A percentile compares a stretch with the other conserved stretches of the same genome.
These are phyloP conservation scores for Arizona elegans DNA, from an alignment of 2,113 vertebrate species.

Conservation along the genomic window DNA sequence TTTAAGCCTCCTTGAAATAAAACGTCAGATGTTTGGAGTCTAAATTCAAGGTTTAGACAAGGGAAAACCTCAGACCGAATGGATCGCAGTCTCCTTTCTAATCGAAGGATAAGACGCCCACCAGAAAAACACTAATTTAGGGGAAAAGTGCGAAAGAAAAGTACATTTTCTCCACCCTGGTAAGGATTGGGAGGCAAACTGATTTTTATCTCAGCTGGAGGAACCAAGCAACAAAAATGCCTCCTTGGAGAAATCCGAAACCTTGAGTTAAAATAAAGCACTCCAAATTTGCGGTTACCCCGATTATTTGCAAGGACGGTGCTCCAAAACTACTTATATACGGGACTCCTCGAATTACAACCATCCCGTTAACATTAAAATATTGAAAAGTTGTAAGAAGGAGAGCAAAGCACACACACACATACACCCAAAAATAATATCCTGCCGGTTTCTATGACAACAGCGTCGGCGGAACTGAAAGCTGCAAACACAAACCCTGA, in stretches of 20 bases:
- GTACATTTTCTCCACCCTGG: background rate
- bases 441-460: conserved; percentile 9
- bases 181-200: background rate
- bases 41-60: background rate
- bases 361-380: too few relatives aligned
- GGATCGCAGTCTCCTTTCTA: background rate
- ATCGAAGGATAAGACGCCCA: background rate
- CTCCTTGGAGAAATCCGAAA: background rate
- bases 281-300: background rate
- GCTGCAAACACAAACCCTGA: background rate
- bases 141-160: background rate
- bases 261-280: background rate
- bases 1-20: background rate
- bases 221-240: background rate
- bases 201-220: conserved; percentile 4
- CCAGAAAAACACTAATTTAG: background rate
- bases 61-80: background rate
- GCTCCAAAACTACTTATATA: background rate
- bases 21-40: too few relatives aligned
- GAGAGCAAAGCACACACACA: background rate
- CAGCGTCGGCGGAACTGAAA: background rate
- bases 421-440: background rate
- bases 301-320: background rate
- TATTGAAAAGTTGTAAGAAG: background rate
- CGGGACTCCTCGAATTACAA: too few relatives aligned